These are phyloP conservation scores for Siniperca chuatsi DNA, from an alignment of 2,113 vertebrate species.

Conservation along the genomic window DNA sequence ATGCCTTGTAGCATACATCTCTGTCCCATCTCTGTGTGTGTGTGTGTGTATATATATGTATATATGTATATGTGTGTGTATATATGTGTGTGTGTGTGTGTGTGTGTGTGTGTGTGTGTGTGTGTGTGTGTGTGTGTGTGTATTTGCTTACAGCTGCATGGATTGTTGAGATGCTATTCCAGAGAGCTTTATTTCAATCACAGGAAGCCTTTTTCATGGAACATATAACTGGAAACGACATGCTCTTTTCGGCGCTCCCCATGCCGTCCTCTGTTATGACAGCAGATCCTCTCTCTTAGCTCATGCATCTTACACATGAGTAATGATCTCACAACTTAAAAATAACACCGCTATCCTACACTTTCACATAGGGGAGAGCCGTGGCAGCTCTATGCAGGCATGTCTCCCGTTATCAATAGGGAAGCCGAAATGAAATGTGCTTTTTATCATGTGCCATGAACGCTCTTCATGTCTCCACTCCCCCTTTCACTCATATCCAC, in stretches of 20 bases:
- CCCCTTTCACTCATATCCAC: constrained; percentile 51
- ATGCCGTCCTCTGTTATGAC: constrained; percentile 48
- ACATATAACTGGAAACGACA: constrained; percentile 23
- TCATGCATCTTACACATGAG: constrained; percentile 65
- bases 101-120: too few relatives aligned
- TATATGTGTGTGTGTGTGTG: too few relatives aligned
- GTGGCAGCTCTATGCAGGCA: constrained; percentile 17
- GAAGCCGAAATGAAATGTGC: constrained; percentile 71
- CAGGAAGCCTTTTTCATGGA: neutral
- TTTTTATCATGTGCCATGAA: constrained; percentile 78
- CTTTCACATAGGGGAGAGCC: constrained; percentile 2
- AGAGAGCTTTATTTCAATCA: constrained; percentile 32
- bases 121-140: too few relatives aligned
- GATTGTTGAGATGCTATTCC: constrained; percentile 9
- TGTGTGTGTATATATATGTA: too few relatives aligned
- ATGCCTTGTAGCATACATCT: constrained; percentile 15
- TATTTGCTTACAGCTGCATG: constrained; percentile 37
- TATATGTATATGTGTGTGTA: too few relatives aligned
- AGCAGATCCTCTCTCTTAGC: constrained; percentile 48
- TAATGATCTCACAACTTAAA: constrained; percentile 68
- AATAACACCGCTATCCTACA: constrained; percentile 57
- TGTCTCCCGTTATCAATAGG: constrained; percentile 57
- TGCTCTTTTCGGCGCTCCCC: constrained; percentile 13
- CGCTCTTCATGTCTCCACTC: constrained; percentile 27
- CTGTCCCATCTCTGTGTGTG: too few relatives aligned